Percentiles rank a stretch among this genome's conserved stretches.
Conservation (phyloP, 2,888 invertebrate species). For the Tenthredo scrophulariae region DNA sequence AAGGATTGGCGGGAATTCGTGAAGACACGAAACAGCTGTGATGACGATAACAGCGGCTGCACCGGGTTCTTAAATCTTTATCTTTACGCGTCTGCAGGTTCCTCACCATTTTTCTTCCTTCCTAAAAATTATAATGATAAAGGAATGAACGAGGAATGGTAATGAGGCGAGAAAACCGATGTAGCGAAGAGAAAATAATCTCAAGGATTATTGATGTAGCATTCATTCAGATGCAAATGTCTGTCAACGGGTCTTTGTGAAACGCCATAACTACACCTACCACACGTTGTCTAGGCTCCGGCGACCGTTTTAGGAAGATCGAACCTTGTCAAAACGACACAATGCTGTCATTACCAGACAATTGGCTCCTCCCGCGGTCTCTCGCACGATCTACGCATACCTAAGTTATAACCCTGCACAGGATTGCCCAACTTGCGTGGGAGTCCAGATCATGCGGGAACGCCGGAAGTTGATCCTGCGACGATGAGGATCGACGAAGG, state of each 20-base stretch:
- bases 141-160: slow-evolving; percentile 24
- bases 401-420: not conserved
- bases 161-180: slow-evolving; percentile 40
- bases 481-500: not conserved
- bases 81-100: not conserved
- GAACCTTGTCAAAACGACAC: slow-evolving; percentile 46
- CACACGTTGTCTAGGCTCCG: slow-evolving; percentile 31
- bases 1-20: not conserved
- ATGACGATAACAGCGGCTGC: not conserved
- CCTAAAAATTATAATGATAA: not conserved
- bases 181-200: slow-evolving; percentile 71
- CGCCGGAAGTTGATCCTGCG: not conserved
- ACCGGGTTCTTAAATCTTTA: not conserved
- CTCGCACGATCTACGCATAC: slow-evolving; percentile 9
- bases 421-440: slow-evolving; percentile 23
- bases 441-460: not conserved
- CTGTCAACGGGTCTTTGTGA: slow-evolving; percentile 71
- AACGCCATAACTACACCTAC: slow-evolving; percentile 40
- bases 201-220: slow-evolving; percentile 68
- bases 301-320: slow-evolving; percentile 28
- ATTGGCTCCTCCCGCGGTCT: slow-evolving; percentile 7
- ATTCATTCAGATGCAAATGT: slow-evolving; percentile 75
- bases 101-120: not conserved
- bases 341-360: slow-evolving; percentile 50
- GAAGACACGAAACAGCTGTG: not conserved